Evolutionary conservation across 1,140 invertebrate species (phyloP).

Genomic region (Meloidogyne exigua): DNA sequence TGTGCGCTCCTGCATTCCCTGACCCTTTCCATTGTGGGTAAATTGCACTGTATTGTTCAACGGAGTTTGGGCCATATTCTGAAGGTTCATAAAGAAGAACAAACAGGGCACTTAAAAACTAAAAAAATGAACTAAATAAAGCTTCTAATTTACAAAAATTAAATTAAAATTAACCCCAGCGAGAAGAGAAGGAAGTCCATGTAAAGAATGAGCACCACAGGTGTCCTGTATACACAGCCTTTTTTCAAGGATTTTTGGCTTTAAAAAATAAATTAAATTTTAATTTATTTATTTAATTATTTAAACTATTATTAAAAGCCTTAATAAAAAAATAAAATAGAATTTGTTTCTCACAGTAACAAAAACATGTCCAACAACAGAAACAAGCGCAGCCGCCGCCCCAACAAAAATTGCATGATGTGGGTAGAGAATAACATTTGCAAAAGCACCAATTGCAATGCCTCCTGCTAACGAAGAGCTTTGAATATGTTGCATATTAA

Average conservation of each 20-base stretch:
- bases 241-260: conserved; percentile 46
- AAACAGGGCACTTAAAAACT: conserved; percentile 58
- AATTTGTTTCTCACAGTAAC: conserved; percentile 43
- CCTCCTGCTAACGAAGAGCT: conserved; percentile 69
- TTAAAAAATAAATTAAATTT: conserved; percentile 15
- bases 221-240: conserved; percentile 65
- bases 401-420: conserved; percentile 82
- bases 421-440: conserved; percentile 77
- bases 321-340: no score
- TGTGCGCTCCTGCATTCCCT: conserved; percentile 66
- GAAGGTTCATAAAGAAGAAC: conserved; percentile 53
- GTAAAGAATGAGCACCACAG: conserved; percentile 67
- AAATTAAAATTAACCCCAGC: no score
- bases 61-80: conserved; percentile 61
- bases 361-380: conserved; percentile 68
- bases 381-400: conserved; percentile 76
- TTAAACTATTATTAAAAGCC: no score
- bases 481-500: conserved; percentile 64
- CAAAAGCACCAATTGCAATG: conserved; percentile 70
- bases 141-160: neutral
- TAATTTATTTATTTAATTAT: no score
- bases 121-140: neutral
- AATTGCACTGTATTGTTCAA: conserved; percentile 30
- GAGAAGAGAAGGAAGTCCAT: conserved; percentile 67
- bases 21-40: conserved; percentile 26